Evolutionary conservation across 2,797 vertebrate genomes (phyloP), one percentile per base, ranked within the genome.

Genomic region (Poeciliopsis turneri): DNA sequence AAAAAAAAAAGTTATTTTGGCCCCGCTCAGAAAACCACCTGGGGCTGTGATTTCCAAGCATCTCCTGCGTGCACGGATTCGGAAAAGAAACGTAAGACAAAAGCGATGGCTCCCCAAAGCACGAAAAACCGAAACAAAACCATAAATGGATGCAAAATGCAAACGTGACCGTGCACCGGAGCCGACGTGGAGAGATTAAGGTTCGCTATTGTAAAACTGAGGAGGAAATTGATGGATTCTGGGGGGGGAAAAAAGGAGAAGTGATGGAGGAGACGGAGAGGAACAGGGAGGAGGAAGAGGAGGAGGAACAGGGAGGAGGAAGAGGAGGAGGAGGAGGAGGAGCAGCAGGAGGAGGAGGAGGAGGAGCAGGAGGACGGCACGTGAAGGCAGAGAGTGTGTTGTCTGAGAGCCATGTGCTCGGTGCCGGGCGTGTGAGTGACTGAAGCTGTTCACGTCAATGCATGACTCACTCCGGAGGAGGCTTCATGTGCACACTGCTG

Each of bases 351-450:
- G 53, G 51, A 51, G 5, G 16, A 30, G n/a, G 30, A 1, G 1
- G 71, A 82, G 75, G 78, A 53, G 61, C 13, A 33, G 82, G 80
- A 82, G 83, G 86, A 25, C 59, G 81, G 86, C 92, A 96, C 88
- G 90, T 94, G 93, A 95, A 92, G 84, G 81, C 90, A 82, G 88
- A 82, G 88, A 93, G 92, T 91, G 92, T 93, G 94, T 90, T 87
- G 90, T 92, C 93, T 86, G 78, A 61, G 78, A 81, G 91, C 94
- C 94, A 95, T 95, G 93, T 94, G 92, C 91, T 81, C 8, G 23
- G 59, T 5, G 87, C 87, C 78, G 86, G 88, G 90, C 82, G 59
- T 92, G 93, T 90, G 80, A 80, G 83, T 72, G 83, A 86, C 84
- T 88, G 86, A 41, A 74, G 84, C 57, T 23, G 80, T 43, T 49